phyloP scores from a whole-genome alignment of 1,140 invertebrate species.

The Drosophila ercepeae region DNA sequence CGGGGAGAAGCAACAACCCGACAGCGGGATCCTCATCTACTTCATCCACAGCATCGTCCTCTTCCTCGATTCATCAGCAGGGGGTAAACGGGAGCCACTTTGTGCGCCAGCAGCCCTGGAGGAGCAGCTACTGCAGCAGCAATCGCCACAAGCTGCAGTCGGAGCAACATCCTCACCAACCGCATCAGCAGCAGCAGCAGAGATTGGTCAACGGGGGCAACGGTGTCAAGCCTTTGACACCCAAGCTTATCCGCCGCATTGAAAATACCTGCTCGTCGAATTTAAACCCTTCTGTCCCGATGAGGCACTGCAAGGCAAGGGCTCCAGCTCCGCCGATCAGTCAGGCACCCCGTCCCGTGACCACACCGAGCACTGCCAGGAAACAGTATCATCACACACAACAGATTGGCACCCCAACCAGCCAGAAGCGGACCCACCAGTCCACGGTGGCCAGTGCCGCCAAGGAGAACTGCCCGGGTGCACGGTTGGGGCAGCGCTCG shows the following conservation, averaged over 20 bases:
- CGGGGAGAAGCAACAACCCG: constrained; percentile 43
- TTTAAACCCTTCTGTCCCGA: background rate
- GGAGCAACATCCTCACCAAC: constrained; percentile 1
- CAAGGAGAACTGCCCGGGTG: constrained; percentile 73
- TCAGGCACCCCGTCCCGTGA: constrained; percentile 25
- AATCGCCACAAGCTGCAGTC: constrained; percentile 43
- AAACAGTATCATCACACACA: constrained; percentile 58
- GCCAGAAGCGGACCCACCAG: constrained; percentile 78
- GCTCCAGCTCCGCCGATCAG: constrained; percentile 49
- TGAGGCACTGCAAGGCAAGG: constrained; percentile 55
- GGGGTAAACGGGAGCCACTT: constrained; percentile 44
- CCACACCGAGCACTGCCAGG: constrained; percentile 39
- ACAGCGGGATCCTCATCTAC: constrained; percentile 45
- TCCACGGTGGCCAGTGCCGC: constrained; percentile 27
- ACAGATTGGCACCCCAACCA: constrained; percentile 39
- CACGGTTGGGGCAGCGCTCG: constrained; percentile 54
- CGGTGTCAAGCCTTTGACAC: constrained; percentile 73
- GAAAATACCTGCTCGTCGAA: constrained; percentile 59
- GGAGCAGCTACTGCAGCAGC: constrained; percentile 72
- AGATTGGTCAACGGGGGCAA: constrained; percentile 19
- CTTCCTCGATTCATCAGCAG: constrained; percentile 61
- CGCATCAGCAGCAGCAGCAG: constrained; percentile 33
- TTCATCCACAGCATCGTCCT: constrained; percentile 63
- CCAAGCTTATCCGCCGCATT: constrained; percentile 76
- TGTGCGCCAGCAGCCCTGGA: constrained; percentile 70